Evolutionary conservation across 1,140 invertebrate genomes (phyloP).

Genomic region (Lucilia sericata): DNA sequence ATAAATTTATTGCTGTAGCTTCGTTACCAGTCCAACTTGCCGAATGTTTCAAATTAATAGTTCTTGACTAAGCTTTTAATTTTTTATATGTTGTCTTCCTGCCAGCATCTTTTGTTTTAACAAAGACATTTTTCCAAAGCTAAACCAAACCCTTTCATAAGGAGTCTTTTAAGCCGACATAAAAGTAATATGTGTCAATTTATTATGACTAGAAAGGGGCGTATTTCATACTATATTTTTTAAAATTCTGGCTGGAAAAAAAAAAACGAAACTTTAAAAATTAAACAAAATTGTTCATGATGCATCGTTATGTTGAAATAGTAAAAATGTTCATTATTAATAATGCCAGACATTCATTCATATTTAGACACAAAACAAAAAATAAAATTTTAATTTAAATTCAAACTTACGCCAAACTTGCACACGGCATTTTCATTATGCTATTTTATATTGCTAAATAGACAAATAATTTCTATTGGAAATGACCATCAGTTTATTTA

Average conservation of each 20-base stretch:
- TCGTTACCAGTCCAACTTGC: background rate
- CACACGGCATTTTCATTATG: background rate
- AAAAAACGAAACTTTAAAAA: background rate
- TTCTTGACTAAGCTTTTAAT: background rate
- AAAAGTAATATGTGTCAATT: conserved; percentile 63
- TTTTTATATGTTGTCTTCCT: conserved; percentile 47
- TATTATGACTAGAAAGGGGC: conserved; percentile 64
- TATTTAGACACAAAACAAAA: background rate
- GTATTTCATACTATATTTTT: conserved; percentile 51
- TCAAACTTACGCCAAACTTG: background rate
- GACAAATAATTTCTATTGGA: background rate
- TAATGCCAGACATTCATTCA: background rate
- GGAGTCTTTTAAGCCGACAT: conserved; percentile 48
- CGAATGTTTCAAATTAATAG: background rate
- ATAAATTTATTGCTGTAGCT: too few species aligned
- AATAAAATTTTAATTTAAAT: conserved; percentile 21
- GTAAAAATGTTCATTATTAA: conserved; percentile 30
- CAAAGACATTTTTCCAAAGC: conserved; percentile 61
- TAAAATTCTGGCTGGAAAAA: background rate
- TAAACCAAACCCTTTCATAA: conserved; percentile 46
- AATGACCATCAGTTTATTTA: background rate
- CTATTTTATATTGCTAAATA: background rate
- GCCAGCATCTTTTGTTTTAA: conserved; percentile 50
- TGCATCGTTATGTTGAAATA: conserved; percentile 32
- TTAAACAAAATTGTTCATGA: conserved; percentile 3